A percentile compares a stretch with the other conserved stretches of the same genome.
These are phyloP conservation scores for Macrotis lagotis DNA, from an alignment of 2,113 vertebrate species.

Conservation along the genomic window DNA sequence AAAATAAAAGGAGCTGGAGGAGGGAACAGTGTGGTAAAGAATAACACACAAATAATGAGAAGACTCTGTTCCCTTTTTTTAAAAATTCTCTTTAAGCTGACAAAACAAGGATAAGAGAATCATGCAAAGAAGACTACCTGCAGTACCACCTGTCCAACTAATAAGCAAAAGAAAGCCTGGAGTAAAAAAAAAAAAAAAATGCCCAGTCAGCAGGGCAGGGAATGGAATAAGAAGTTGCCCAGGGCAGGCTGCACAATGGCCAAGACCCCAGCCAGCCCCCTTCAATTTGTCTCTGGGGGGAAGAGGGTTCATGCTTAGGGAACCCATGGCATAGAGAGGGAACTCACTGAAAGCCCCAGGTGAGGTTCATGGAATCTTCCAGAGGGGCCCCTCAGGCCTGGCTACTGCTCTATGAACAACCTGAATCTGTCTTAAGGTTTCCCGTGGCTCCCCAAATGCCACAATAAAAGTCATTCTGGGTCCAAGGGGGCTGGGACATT, in stretches of 20 bases:
- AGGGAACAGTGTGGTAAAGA: background rate
- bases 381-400: background rate
- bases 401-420: too few relatives aligned
- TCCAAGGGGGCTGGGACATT: accelerated
- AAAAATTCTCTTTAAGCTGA: constrained; percentile 2
- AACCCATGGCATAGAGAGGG: background rate
- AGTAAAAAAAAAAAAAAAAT: background rate
- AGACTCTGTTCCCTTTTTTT: background rate
- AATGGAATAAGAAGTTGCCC: background rate
- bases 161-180: background rate
- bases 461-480: background rate
- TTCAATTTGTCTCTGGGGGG: background rate
- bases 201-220: background rate
- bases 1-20: constrained; percentile 38
- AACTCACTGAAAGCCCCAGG: background rate
- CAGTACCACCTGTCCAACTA: background rate
- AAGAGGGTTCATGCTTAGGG: too few relatives aligned
- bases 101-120: constrained; percentile 32
- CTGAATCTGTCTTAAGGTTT: too few relatives aligned
- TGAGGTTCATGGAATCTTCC: background rate
- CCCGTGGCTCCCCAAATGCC: background rate
- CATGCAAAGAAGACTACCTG: constrained; percentile 10
- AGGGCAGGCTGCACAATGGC: background rate
- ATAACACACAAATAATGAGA: background rate
- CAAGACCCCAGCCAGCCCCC: background rate